A percentile compares a stretch with the other conserved stretches of the same genome.
Conservation (phyloP, 2,113 vertebrate genomes). For the Natator depressus region DNA sequence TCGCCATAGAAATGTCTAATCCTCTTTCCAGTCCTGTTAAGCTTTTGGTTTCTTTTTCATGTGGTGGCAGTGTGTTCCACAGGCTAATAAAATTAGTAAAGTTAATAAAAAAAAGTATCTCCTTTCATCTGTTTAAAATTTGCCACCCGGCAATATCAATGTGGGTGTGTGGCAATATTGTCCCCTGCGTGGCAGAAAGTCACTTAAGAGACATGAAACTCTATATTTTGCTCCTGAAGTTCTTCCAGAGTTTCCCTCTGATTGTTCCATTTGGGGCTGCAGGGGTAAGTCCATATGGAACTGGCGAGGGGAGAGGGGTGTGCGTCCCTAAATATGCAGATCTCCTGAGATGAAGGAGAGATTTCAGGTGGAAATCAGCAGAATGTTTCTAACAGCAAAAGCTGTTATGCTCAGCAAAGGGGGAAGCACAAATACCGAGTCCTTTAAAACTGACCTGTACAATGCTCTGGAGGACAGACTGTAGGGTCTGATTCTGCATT, state of each 20-base stretch:
- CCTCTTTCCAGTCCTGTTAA: not conserved
- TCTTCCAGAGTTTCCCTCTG: not conserved
- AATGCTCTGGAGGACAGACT: not conserved
- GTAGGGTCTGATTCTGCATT: too few species aligned
- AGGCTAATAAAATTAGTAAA: not conserved
- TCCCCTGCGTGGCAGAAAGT: not conserved
- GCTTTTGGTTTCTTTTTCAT: not conserved
- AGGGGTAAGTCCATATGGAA: too few species aligned
- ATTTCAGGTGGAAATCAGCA: not conserved
- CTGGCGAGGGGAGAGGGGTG: not conserved
- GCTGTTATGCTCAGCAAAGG: not conserved
- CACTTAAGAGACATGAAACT: not conserved
- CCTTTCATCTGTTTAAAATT: not conserved
- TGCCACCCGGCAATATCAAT: not conserved
- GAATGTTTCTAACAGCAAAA: not conserved
- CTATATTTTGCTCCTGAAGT: not conserved
- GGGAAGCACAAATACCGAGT: not conserved
- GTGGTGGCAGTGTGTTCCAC: not conserved
- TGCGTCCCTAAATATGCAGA: not conserved
- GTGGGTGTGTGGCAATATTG: not conserved
- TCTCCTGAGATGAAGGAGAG: not conserved
- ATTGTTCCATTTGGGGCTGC: not conserved
- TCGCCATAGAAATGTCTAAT: not conserved
- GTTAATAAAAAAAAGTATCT: not conserved
- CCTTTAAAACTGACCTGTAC: not conserved